Evolutionary conservation across 1,140 invertebrate genomes (phyloP), one percentile per base, ranked within the genome.

Genomic region (Caenorhabditis briggsae): DNA sequence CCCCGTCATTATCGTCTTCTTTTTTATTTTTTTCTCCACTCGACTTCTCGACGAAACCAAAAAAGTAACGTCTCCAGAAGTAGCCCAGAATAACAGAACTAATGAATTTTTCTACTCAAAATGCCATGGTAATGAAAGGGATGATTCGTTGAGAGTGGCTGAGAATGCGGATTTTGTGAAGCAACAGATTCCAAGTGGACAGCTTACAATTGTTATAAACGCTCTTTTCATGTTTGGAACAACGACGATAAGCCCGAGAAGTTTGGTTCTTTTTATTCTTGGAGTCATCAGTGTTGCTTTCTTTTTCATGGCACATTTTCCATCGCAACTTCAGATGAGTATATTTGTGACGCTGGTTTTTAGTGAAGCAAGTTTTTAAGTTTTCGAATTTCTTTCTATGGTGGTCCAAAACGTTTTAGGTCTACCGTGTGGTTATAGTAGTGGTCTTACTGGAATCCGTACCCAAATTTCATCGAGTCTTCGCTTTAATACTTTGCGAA

Each of bases 21-120:
- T 78, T n/a, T 78, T 78, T 14, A 11, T 78, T 9, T 78, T 53
- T 50, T 78, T 78, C n/a, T 7, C n/a, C 11, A 50, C 70, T 14
- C 12, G 70, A 23, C 20, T 78, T n/a, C 2, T 78, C 5, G 20
- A 2, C 2, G 70, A 78, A 41, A 50, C 70, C n/a, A 48, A 25
- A 23, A 48, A 78, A n/a, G 14, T 78, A 18, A 78, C 8, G 5
- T 20, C 14, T 5, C 46, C n/a, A 5, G 70, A 78, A 20, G n/a
- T 41, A 12, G 14, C 41, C n/a, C 20, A 78, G 23, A 43, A 50
- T 14, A 78, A 50, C 20, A n/a, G 70, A 53, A 78, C 46, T 2
- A 16, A 78, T 23, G 70, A 78, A n/a, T 50, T n/a, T 23, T 78
- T 78, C 20, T 78, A 50, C 20, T 78, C 70, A 23, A 78, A 78